Conservation (phyloP, 2,797 vertebrate species). For the Gymnocypris eckloni region DNA sequence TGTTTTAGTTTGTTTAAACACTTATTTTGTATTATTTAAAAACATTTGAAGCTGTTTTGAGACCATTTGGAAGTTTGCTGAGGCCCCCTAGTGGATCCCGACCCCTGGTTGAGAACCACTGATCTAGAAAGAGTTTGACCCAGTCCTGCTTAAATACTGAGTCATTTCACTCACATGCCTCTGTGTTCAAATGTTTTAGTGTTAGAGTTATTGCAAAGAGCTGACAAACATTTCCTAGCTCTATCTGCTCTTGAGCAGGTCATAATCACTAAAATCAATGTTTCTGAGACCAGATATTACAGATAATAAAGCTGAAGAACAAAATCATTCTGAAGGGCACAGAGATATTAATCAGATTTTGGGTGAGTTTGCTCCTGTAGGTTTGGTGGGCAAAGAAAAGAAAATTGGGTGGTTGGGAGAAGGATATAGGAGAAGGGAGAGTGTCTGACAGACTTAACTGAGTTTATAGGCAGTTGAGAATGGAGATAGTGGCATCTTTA, state of each 20-base stretch:
- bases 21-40: background rate
- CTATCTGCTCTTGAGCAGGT: background rate
- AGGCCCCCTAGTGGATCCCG: background rate
- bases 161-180: slow-evolving; percentile 22
- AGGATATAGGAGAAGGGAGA: slow-evolving; percentile 53
- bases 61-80: background rate
- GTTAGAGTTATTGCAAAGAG: background rate
- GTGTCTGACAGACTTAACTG: slow-evolving; percentile 59
- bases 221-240: background rate
- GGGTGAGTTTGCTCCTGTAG: background rate
- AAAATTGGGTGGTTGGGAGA: slow-evolving; percentile 22
- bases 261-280: background rate
- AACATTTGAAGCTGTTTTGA: background rate
- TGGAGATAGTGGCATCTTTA: slow-evolving; percentile 66
- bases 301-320: background rate
- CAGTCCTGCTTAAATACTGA: slow-evolving; percentile 17
- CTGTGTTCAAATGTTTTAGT: slow-evolving; percentile 5
- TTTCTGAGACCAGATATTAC: background rate
- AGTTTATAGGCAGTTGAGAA: slow-evolving; percentile 59
- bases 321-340: too few species aligned
- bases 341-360: background rate
- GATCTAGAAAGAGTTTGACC: background rate
- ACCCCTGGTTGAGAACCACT: background rate
- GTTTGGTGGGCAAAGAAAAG: background rate
- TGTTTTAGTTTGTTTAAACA: background rate